A percentile compares a stretch with the other conserved stretches of the same genome.
Evolutionary conservation across 1,140 invertebrate genomes (phyloP).

Genomic region (Muscidifurax raptorellus): DNA sequence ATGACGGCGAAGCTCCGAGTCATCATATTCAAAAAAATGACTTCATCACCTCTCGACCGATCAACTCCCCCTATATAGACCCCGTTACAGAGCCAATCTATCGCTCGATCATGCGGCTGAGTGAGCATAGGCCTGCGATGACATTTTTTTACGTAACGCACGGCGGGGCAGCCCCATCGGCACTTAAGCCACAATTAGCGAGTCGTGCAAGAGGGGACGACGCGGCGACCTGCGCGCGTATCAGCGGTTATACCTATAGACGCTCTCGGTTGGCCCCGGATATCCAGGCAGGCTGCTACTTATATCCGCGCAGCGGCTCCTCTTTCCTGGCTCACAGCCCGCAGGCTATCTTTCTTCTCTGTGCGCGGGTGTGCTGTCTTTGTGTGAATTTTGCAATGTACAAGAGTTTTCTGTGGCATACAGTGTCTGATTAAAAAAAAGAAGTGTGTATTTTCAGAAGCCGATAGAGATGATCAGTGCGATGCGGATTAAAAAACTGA

Average conservation of each 20-base stretch:
- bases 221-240: not conserved
- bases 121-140: not conserved
- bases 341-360: no score
- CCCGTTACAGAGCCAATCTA: not conserved
- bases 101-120: not conserved
- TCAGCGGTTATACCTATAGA: not conserved
- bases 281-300: not conserved
- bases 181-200: constrained; percentile 12
- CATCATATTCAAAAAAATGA: not conserved
- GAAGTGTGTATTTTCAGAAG: no score
- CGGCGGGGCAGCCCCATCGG: not conserved
- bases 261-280: not conserved
- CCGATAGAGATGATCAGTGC: no score
- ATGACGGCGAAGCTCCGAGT: not conserved
- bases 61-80: not conserved
- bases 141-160: constrained; percentile 17
- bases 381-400: no score
- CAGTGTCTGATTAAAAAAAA: no score
- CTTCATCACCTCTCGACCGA: not conserved
- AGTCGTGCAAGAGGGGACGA: not conserved
- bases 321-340: not conserved
- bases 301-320: not conserved
- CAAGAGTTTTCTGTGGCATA: no score
- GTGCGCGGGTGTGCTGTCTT: no score
- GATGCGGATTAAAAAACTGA: no score